Conservation (phyloP, 2,888 invertebrate species). For the Parascotia fuliginaria region DNA sequence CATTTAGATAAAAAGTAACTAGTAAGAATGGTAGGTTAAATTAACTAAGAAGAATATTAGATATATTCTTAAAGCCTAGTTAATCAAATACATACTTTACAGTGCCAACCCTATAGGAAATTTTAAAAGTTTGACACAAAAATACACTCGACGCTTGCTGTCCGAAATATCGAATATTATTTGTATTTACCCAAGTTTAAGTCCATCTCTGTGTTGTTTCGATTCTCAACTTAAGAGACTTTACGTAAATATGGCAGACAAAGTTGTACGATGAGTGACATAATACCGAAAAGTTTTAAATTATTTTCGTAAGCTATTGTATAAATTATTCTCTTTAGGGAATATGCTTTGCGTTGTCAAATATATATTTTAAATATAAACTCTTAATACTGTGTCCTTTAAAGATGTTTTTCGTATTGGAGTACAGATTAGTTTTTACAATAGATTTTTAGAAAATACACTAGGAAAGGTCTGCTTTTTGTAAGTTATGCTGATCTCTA, state of each 20-base stretch:
- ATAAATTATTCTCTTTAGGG: background rate
- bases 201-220: conserved; percentile 2
- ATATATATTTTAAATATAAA: too few relatives aligned
- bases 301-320: background rate
- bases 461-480: too few relatives aligned
- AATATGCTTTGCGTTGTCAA: too few relatives aligned
- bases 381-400: too few relatives aligned
- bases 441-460: too few relatives aligned
- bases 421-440: too few relatives aligned
- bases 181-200: conserved; percentile 29
- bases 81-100: background rate
- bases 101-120: conserved; percentile 6
- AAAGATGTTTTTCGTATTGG: too few relatives aligned
- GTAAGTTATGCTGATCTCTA: too few relatives aligned
- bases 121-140: conserved; percentile 30
- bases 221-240: conserved; percentile 5
- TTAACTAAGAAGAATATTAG: too few relatives aligned
- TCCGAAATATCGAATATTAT: conserved; percentile 43
- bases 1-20: too few relatives aligned
- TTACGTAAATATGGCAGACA: conserved; percentile 1
- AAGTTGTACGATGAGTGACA: background rate
- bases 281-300: background rate
- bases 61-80: too few relatives aligned
- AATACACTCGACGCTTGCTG: conserved; percentile 26
- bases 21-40: too few relatives aligned